Evolutionary conservation across 2,797 vertebrate genomes (phyloP), one percentile per base, ranked within the genome.

Genomic region (Cirrhinus molitorella): DNA sequence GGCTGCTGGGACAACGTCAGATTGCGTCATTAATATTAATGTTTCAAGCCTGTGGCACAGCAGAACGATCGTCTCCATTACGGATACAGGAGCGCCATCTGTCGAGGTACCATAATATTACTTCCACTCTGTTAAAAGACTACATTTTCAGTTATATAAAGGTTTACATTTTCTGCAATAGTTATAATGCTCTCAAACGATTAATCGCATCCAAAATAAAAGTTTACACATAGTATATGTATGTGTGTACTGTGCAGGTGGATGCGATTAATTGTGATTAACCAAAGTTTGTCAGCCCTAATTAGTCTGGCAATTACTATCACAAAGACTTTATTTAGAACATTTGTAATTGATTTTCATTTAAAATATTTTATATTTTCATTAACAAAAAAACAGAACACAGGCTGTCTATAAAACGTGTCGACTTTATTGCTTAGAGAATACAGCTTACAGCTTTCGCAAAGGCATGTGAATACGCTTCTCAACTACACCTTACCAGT

Each of bases 361-460:
- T 37, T 1, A 1, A 63, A 63, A 31, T 16, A 31, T 8, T 53
- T n/a, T 34, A 31, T 16, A 31, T 8, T 53, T n/a, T 34, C 2
- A 31, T 68, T 13, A 45, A 67, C 7, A 59, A n/a, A 66, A 66
- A 34, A 84, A 79, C 13, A 57, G 11, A 71, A 21, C n/a, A 21
- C 45, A 57, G 2, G 31, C 11, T 85, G 68, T 83, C 85, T 94
- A 94, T 93, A 95, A 94, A 96, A 95, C 88, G 92, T 61, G 86
- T 89, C 89, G 91, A 90, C 95, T 99, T 99, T 99, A 99, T 99
- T 99, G 98, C 97, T 99, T 95, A 95, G 96, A 97, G 97, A 98
- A 98, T 98, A 98, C 95, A 98, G 94, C 95, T 96, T 96, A 98
- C 96, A 98, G 94, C 95, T 96, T 95, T 94, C 94, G 94, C 96